These are phyloP conservation scores for Apodemia mormo DNA, from an alignment of 2,888 invertebrate species.

Conservation along the genomic window DNA sequence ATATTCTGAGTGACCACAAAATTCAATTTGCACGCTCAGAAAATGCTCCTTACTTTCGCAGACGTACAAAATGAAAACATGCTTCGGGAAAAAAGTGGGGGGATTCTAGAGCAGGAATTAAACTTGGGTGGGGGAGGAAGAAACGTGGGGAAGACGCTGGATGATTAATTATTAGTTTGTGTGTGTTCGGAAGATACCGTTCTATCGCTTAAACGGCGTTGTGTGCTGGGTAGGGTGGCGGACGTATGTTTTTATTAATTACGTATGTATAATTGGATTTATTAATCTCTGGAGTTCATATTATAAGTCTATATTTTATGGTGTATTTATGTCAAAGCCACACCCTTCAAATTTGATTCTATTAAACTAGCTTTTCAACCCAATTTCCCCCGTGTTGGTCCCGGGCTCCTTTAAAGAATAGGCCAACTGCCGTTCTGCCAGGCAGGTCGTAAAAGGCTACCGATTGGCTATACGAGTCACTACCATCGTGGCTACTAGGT, in stretches of 20 bases:
- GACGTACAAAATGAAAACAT: conserved; percentile 76
- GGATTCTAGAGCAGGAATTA: conserved; percentile 64
- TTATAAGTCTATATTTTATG: neutral
- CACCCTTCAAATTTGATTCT: too few species aligned
- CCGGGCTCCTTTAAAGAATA: too few species aligned
- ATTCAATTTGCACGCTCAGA: conserved; percentile 75
- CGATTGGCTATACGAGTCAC: too few species aligned
- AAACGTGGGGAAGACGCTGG: conserved; percentile 61
- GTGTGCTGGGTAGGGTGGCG: conserved; percentile 28
- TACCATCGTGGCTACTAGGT: too few species aligned
- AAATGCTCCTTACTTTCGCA: conserved; percentile 49
- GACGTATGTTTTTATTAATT: conserved; percentile 44
- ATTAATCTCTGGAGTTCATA: conserved; percentile 8
- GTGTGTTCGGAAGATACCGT: conserved; percentile 71
- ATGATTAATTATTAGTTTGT: conserved; percentile 82
- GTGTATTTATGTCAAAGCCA: conserved; percentile 6
- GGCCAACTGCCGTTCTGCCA: too few species aligned
- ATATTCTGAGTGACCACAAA: conserved; percentile 78
- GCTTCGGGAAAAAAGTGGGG: conserved; percentile 63
- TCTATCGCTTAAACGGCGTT: conserved; percentile 30
- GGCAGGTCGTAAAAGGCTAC: too few species aligned
- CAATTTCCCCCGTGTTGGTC: too few species aligned
- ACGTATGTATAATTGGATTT: conserved; percentile 29
- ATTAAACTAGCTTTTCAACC: too few species aligned
- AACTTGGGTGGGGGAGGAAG: conserved; percentile 57